Conservation (phyloP, 2,113 vertebrate genomes). For the Chascanopsetta lugubris region DNA sequence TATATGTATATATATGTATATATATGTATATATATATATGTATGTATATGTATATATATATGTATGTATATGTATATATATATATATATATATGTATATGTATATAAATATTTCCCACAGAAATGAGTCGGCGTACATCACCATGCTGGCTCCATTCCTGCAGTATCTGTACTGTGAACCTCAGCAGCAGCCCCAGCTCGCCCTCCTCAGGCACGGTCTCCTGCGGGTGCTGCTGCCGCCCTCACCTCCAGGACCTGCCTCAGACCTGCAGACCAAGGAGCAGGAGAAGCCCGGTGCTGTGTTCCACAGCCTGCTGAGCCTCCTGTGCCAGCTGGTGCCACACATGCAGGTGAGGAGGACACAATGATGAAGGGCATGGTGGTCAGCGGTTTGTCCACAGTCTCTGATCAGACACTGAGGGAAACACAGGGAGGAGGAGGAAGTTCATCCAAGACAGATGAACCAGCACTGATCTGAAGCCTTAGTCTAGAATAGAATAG, state of each 20-base stretch:
- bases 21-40: no score
- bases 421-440: no score
- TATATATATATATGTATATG: no score
- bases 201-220: constrained; percentile 85
- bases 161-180: constrained; percentile 92
- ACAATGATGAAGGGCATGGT: background rate
- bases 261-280: constrained; percentile 17
- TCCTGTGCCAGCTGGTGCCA: constrained; percentile 86
- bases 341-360: constrained; percentile 87
- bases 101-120: no score
- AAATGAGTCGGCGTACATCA: constrained; percentile 78
- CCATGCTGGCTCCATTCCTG: constrained; percentile 89
- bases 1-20: no score
- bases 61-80: no score
- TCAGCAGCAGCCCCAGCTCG: constrained; percentile 83
- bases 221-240: constrained; percentile 86
- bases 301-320: constrained; percentile 79
- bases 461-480: no score
- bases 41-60: no score
- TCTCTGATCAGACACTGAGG: no score
- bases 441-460: no score
- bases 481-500: no score
- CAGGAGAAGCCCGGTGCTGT: constrained; percentile 40
- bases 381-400: no score
- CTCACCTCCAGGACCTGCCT: constrained; percentile 28